A percentile compares a stretch with the other conserved stretches of the same genome.
Evolutionary conservation across 1,140 invertebrate genomes (phyloP).

Genomic region (Batillaria attramentaria): DNA sequence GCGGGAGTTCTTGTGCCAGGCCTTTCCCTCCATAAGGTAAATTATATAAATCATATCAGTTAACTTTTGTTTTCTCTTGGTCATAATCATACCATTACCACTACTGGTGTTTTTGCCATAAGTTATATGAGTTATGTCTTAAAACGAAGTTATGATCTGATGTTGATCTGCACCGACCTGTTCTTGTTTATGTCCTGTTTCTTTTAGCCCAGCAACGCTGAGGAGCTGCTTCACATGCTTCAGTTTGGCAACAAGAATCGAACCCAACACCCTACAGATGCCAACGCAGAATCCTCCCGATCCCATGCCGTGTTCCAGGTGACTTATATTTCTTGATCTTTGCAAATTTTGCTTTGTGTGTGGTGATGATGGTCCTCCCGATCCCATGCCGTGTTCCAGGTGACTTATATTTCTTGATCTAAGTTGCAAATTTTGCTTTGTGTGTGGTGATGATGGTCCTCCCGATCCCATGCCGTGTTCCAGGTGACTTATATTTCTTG

Average conservation of each 20-base stretch:
- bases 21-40: conserved; percentile 86
- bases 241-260: conserved; percentile 89
- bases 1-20: conserved; percentile 88
- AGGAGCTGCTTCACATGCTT: conserved; percentile 87
- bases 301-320: conserved; percentile 95
- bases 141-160: not conserved
- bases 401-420: conserved; percentile 72
- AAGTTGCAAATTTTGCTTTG: too few relatives aligned
- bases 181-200: conserved; percentile 60
- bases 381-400: conserved; percentile 93
- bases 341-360: too few relatives aligned
- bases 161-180: conserved; percentile 4
- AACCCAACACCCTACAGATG: conserved; percentile 93
- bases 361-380: too few relatives aligned
- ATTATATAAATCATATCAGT: too few relatives aligned
- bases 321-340: too few relatives aligned
- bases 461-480: conserved; percentile 92
- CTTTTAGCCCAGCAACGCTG: conserved; percentile 80
- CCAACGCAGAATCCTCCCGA: conserved; percentile 93
- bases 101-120: conserved; percentile 1
- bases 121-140: not conserved
- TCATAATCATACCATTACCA: not conserved
- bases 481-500: conserved; percentile 80
- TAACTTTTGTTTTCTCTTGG: not conserved
- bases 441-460: too few relatives aligned